A percentile compares a stretch with the other conserved stretches of the same genome.
These are phyloP conservation scores for Rhamphomyia laevipes DNA, from an alignment of 2,888 invertebrate species.

Conservation along the genomic window DNA sequence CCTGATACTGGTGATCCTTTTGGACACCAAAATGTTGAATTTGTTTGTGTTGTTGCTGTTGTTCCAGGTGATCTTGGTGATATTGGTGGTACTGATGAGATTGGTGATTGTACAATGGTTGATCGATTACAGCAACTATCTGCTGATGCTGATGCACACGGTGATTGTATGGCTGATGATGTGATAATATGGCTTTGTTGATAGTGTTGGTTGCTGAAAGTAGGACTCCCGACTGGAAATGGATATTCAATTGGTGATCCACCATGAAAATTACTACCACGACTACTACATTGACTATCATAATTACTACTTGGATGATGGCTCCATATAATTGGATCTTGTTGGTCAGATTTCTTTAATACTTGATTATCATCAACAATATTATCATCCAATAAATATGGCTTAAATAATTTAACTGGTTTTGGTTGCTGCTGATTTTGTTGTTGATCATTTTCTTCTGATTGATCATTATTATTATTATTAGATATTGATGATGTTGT, in stretches of 20 bases:
- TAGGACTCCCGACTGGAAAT: constrained; percentile 28
- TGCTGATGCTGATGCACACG: constrained; percentile 21
- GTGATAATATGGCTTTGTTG: not conserved
- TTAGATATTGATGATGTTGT: constrained; percentile 1
- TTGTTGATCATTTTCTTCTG: too few relatives aligned
- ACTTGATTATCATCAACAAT: constrained; percentile 29
- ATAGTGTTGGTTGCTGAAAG: constrained; percentile 17
- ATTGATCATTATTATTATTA: not conserved
- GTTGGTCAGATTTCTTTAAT: constrained; percentile 5
- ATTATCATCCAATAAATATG: constrained; percentile 57
- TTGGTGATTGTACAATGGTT: constrained; percentile 15
- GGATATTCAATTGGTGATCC: constrained; percentile 20
- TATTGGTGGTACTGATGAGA: constrained; percentile 20
- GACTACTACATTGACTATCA: constrained; percentile 14
- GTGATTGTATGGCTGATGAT: constrained; percentile 19
- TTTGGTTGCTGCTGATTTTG: constrained; percentile 35
- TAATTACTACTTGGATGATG: constrained; percentile 24
- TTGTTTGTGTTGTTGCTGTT: constrained; percentile 16
- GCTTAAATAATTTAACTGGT: constrained; percentile 66
- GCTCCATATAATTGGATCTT: constrained; percentile 34
- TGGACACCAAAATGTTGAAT: constrained; percentile 36
- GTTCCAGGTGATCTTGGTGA: constrained; percentile 21
- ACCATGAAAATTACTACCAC: constrained; percentile 23
- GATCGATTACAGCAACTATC: not conserved
- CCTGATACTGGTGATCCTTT: constrained; percentile 36